Evolutionary conservation across 2,113 vertebrate species (phyloP), one percentile per base, ranked within the genome.

Genomic region (Dipodomys stephensi): DNA sequence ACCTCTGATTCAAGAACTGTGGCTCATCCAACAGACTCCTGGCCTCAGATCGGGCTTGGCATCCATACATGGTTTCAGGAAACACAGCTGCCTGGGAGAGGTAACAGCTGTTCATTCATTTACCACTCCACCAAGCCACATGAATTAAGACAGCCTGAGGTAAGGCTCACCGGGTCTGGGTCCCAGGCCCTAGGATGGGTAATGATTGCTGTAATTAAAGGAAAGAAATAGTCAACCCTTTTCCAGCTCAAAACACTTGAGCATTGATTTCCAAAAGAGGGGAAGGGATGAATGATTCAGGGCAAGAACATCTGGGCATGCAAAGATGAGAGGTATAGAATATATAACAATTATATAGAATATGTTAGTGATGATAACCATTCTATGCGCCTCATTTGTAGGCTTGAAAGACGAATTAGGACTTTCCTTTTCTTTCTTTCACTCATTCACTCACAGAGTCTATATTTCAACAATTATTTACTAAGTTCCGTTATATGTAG

Each of bases 191-290:
- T 64, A 90, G 89, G 60, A 32, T 35, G 87, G 94, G 87, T 90
- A 82, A 94, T 93, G 83, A 68, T 68, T 79, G 65, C 89, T 93
- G 93, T 92, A 94, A 95, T 94, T 91, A 92, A 95, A 94, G 74
- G 90, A 79, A 94, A 87, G 77, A 93, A 72, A 72, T 64, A 62
- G 6, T 22, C 6, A 69, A n/a, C 25, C 28, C 11, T n/a, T 57
- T 77, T 77, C 60, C 27, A 85, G 87, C 27, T 72, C 73, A 81
- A 62, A 89, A 92, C 39, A 78, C 60, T 78, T 18, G 69, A 15
- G 71, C 53, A 80, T 44, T 77, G 46, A 72, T 94, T 96, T 93
- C 74, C 85, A 27, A 39, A 72, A 71, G 65, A 74, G 73, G 13
- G 22, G 89, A 76, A 32, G 25, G 89, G 76, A 35, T 57, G 23